These are phyloP conservation scores for Cacatua alba DNA, from an alignment of 2,113 vertebrate genomes.

Conservation along the genomic window DNA sequence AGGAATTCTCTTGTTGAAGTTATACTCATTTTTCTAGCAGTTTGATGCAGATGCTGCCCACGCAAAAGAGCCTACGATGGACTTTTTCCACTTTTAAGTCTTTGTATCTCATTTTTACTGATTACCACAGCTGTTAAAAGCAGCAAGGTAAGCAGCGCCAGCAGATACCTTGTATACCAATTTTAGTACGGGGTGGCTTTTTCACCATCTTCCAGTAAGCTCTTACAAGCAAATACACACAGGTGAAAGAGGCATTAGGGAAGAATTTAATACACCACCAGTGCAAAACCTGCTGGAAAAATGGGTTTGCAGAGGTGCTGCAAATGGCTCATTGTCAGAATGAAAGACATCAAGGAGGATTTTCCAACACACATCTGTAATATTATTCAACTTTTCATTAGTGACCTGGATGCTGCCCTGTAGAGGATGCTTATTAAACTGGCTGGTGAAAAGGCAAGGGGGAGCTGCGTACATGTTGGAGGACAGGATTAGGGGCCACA, in stretches of 20 bases:
- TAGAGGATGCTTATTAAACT: neutral
- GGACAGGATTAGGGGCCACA: neutral
- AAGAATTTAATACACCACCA: neutral
- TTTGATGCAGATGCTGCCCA: conserved; percentile 28
- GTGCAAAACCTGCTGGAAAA: neutral
- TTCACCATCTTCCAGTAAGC: neutral
- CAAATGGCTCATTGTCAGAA: neutral
- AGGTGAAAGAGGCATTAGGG: neutral
- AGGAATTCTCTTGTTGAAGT: conserved; percentile 11
- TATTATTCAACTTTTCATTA: neutral
- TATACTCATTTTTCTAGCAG: neutral
- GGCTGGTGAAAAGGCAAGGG: neutral
- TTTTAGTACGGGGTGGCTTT: neutral
- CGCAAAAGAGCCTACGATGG: conserved; percentile 3
- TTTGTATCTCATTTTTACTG: conserved; percentile 63
- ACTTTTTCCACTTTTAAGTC: conserved; percentile 48
- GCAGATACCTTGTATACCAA: neutral
- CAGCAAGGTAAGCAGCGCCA: conserved; percentile 44
- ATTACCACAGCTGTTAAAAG: conserved; percentile 56
- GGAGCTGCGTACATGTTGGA: neutral
- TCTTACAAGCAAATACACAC: neutral
- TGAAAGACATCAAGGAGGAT: neutral
- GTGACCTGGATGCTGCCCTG: conserved; percentile 4
- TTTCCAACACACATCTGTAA: neutral
- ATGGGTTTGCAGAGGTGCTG: neutral